phyloP scores from a whole-genome alignment of 2,888 invertebrate genomes.

The Aphidius colemani region DNA sequence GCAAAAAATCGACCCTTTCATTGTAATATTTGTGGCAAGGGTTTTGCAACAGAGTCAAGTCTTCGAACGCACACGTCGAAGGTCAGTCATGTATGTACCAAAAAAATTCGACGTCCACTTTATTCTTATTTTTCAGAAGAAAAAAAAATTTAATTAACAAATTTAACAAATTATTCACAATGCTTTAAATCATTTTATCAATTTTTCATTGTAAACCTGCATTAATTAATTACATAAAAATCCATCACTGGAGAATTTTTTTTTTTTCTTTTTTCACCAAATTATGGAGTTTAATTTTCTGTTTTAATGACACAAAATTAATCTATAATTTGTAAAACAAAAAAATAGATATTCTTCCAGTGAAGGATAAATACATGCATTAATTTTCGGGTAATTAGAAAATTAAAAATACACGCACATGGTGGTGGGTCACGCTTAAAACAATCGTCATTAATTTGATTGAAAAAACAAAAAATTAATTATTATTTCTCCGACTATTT shows the following conservation, averaged over 20 bases:
- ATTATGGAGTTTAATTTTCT: neutral
- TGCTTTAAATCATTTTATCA: slow-evolving; percentile 5
- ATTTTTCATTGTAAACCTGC: neutral
- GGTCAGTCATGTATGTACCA: slow-evolving; percentile 79
- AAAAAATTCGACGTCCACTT: slow-evolving; percentile 46
- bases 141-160: slow-evolving; percentile 18
- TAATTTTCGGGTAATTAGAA: slow-evolving; percentile 3
- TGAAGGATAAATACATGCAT: neutral
- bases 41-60: slow-evolving; percentile 95
- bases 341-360: too few relatives aligned
- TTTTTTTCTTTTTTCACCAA: neutral
- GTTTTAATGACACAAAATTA: too few relatives aligned
- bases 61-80: slow-evolving; percentile 94
- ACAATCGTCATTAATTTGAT: neutral
- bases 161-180: neutral
- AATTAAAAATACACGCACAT: slow-evolving; percentile 31
- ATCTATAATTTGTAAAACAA: too few relatives aligned
- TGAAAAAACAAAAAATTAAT: neutral
- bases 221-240: neutral
- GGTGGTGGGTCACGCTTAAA: slow-evolving; percentile 53
- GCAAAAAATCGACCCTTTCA: slow-evolving; percentile 95
- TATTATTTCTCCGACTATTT: neutral
- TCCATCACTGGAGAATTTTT: neutral
- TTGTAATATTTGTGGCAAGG: slow-evolving; percentile 95
- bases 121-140: slow-evolving; percentile 28